Evolutionary conservation across 2,113 vertebrate species (phyloP).

Genomic region (Leiothrix lutea): DNA sequence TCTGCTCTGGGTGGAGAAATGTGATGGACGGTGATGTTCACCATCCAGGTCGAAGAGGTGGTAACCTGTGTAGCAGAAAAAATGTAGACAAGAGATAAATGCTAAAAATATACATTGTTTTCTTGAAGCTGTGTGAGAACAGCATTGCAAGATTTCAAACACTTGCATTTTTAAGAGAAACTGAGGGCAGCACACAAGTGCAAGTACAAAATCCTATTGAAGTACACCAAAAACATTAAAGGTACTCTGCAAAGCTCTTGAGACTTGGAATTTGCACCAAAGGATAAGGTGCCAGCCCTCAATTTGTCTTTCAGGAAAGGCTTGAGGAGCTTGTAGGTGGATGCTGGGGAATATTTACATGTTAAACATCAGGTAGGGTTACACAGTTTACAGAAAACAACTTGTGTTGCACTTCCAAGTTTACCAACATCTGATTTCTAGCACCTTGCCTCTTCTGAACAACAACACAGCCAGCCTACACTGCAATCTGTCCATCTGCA

Average conservation of each 20-base stretch:
- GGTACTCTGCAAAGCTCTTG: background rate
- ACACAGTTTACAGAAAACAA: background rate
- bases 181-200: too few species aligned
- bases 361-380: background rate
- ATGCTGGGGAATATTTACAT: background rate
- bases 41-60: too few species aligned
- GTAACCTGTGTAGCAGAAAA: too few species aligned
- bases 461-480: background rate
- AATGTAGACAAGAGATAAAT: too few species aligned
- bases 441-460: background rate
- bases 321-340: background rate
- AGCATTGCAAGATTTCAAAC: too few species aligned
- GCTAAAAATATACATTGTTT: too few species aligned
- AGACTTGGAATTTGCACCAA: background rate
- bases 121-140: too few species aligned
- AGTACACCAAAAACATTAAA: background rate
- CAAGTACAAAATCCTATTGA: constrained; percentile 22
- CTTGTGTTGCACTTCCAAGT: background rate
- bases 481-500: background rate
- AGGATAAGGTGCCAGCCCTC: background rate
- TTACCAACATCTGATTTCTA: constrained; percentile 38
- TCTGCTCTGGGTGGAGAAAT: too few species aligned
- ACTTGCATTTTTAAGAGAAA: too few species aligned
- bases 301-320: background rate
- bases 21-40: too few species aligned